Percentiles rank a stretch among this genome's conserved stretches.
Evolutionary conservation across 2,888 invertebrate genomes (phyloP).

Genomic region (Branchipolynoe longqiensis): DNA sequence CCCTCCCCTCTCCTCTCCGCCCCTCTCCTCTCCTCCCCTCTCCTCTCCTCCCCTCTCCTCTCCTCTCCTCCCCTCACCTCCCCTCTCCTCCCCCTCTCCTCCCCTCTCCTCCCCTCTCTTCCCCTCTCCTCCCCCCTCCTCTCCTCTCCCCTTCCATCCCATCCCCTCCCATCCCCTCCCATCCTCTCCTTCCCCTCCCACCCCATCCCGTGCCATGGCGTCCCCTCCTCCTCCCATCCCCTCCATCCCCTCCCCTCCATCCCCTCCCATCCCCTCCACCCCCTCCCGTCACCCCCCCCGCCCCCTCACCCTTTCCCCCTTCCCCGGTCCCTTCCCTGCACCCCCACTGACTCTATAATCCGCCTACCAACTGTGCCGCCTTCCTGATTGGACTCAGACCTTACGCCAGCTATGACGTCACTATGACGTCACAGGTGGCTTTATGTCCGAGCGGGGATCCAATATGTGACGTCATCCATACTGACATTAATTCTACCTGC

Average conservation of each 20-base stretch:
- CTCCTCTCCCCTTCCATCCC: background rate
- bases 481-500: too few species aligned
- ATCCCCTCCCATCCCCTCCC: background rate
- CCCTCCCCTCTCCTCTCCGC: background rate
- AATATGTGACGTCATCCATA: too few species aligned
- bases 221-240: background rate
- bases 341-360: too few species aligned
- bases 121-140: background rate
- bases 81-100: background rate
- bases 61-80: background rate
- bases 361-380: too few species aligned
- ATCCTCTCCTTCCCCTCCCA: background rate
- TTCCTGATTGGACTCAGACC: too few species aligned
- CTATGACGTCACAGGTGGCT: too few species aligned
- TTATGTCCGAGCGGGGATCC: too few species aligned
- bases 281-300: background rate
- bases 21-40: background rate
- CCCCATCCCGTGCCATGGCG: background rate
- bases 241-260: background rate
- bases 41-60: background rate
- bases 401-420: too few species aligned
- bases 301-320: background rate
- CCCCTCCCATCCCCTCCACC: background rate
- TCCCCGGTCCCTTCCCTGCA: too few species aligned
- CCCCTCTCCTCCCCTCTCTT: background rate